phyloP scores from a whole-genome alignment of 2,888 invertebrate genomes.

The Julus scanicus region DNA sequence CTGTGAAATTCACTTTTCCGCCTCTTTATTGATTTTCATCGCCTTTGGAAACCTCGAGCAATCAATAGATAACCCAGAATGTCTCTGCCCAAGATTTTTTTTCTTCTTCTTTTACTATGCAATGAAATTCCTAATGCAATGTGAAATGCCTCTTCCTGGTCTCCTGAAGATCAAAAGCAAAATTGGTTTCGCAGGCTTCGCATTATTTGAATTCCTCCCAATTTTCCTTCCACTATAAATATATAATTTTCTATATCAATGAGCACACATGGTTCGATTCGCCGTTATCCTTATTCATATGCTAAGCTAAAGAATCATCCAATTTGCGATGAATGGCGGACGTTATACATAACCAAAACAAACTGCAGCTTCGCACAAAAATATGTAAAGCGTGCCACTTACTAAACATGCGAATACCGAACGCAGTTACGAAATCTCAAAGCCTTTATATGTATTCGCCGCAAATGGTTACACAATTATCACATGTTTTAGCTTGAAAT shows the following conservation, averaged over 20 bases:
- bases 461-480: neutral
- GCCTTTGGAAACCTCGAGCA: conserved; percentile 24
- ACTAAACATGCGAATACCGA: neutral
- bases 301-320: conserved; percentile 23
- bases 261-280: conserved; percentile 28
- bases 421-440: neutral
- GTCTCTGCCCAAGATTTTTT: neutral
- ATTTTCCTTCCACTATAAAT: conserved; percentile 40
- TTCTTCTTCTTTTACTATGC: neutral
- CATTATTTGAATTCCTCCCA: conserved; percentile 5
- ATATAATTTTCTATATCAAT: conserved; percentile 43
- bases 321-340: conserved; percentile 34
- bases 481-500: neutral
- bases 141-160: neutral
- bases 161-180: neutral
- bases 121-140: conserved; percentile 2
- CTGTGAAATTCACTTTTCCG: conserved; percentile 43
- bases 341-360: neutral
- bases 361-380: conserved; percentile 3
- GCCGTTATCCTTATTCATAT: conserved; percentile 36
- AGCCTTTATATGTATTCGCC: neutral
- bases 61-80: conserved; percentile 34
- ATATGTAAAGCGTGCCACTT: neutral
- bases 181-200: neutral
- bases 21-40: conserved; percentile 9